A percentile compares a stretch with the other conserved stretches of the same genome.
Evolutionary conservation across 2,113 vertebrate species (phyloP).

Genomic region (Phylloscopus whistleri): DNA sequence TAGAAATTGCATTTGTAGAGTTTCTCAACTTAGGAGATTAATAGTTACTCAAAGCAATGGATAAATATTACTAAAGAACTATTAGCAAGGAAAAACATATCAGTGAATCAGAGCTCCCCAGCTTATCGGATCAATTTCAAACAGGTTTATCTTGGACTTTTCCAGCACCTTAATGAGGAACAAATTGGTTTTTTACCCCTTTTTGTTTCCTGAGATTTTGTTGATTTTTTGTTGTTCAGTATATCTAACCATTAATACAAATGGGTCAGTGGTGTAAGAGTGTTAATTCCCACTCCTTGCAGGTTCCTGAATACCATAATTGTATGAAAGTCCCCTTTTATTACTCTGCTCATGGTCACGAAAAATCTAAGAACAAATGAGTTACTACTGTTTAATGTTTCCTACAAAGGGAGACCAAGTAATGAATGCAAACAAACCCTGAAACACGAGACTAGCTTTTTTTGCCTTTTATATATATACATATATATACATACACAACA

Average conservation of each 20-base stretch:
- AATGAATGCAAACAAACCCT: not conserved
- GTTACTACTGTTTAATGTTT: not conserved
- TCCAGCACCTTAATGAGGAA: slow-evolving; percentile 71
- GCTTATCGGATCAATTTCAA: slow-evolving; percentile 81
- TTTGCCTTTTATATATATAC: not conserved
- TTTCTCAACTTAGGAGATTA: slow-evolving; percentile 72
- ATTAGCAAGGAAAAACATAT: slow-evolving; percentile 72
- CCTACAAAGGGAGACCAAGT: not conserved
- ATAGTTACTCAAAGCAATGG: slow-evolving; percentile 73
- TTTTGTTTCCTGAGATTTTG: slow-evolving; percentile 55
- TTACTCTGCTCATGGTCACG: slow-evolving; percentile 43
- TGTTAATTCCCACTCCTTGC: slow-evolving; percentile 53
- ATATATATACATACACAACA: not conserved
- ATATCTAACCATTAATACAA: slow-evolving; percentile 64
- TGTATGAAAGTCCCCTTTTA: slow-evolving; percentile 58
- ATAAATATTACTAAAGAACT: slow-evolving; percentile 76
- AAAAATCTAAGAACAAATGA: not conserved
- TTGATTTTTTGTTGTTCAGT: slow-evolving; percentile 68
- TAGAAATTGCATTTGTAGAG: slow-evolving; percentile 71
- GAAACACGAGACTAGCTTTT: not conserved
- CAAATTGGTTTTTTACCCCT: slow-evolving; percentile 56
- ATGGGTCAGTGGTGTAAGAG: slow-evolving; percentile 42
- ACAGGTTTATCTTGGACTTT: slow-evolving; percentile 74
- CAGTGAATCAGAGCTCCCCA: slow-evolving; percentile 60
- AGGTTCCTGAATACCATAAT: slow-evolving; percentile 24